Evolutionary conservation across 1,140 invertebrate genomes (phyloP).

Genomic region (Sminthurides bifidus): DNA sequence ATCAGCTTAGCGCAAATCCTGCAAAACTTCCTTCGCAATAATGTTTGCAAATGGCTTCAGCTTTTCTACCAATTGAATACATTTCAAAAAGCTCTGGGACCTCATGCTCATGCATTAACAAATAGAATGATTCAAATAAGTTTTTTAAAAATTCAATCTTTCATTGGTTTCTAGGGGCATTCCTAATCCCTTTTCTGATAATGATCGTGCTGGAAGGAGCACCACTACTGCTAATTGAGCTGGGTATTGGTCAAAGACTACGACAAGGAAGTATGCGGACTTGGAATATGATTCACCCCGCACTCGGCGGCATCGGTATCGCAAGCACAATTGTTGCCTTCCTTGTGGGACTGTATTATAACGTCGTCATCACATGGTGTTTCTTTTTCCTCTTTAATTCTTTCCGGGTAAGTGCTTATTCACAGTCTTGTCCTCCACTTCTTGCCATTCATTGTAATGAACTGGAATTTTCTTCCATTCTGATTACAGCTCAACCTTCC

Average conservation of each 20-base stretch:
- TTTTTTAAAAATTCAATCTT: no score
- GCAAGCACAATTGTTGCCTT: constrained; percentile 68
- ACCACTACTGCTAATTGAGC: constrained; percentile 83
- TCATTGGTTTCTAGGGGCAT: constrained; percentile 61
- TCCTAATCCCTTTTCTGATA: constrained; percentile 89
- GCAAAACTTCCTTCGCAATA: not conserved
- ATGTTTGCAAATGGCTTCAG: no score
- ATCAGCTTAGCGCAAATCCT: no score
- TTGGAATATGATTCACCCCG: constrained; percentile 88
- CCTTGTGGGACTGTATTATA: constrained; percentile 72
- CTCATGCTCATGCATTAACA: no score
- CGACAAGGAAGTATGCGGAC: constrained; percentile 76
- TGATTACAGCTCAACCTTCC: constrained; percentile 56
- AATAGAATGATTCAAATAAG: no score
- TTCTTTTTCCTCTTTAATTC: constrained; percentile 90
- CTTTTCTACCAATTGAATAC: no score
- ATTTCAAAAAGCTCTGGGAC: no score
- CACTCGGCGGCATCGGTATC: constrained; percentile 73
- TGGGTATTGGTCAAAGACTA: constrained; percentile 85
- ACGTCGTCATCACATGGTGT: constrained; percentile 97
- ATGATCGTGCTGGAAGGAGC: constrained; percentile 88
- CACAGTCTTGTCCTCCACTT: no score
- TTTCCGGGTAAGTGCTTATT: constrained; percentile 60
- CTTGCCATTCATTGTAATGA: no score
- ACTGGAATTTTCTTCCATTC: no score